Conservation (phyloP, 2,797 vertebrate species). For the Vireo griseus region DNA sequence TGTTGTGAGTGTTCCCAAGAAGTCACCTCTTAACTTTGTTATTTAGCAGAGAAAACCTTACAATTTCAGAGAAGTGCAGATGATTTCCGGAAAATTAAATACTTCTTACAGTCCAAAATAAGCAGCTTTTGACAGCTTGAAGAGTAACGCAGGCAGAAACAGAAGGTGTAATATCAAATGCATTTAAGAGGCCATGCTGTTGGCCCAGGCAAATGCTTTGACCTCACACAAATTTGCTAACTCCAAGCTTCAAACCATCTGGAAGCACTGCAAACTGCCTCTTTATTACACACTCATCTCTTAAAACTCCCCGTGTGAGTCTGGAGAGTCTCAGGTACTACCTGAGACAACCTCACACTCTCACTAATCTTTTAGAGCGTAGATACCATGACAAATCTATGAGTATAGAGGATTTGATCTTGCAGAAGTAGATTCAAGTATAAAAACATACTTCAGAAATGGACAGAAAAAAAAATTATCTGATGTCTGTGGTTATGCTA, state of each 20-base stretch:
- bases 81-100: not conserved
- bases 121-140: not conserved
- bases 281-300: not conserved
- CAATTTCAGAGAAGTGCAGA: not conserved
- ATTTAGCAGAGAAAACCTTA: not conserved
- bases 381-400: not conserved
- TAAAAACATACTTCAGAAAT: not conserved
- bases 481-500: not conserved
- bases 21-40: not conserved
- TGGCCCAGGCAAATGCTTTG: not conserved
- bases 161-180: not conserved
- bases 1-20: rapidly evolving
- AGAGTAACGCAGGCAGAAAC: not conserved
- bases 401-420: not conserved
- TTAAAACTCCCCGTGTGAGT: not conserved
- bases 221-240: not conserved
- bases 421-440: not conserved
- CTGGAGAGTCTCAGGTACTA: not conserved
- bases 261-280: not conserved
- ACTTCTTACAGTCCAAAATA: not conserved
- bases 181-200: not conserved
- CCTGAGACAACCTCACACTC: not conserved
- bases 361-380: not conserved
- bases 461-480: not conserved
- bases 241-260: not conserved